Evolutionary conservation across 1,140 invertebrate species (phyloP).

Genomic region (Penaeus vannamei): DNA sequence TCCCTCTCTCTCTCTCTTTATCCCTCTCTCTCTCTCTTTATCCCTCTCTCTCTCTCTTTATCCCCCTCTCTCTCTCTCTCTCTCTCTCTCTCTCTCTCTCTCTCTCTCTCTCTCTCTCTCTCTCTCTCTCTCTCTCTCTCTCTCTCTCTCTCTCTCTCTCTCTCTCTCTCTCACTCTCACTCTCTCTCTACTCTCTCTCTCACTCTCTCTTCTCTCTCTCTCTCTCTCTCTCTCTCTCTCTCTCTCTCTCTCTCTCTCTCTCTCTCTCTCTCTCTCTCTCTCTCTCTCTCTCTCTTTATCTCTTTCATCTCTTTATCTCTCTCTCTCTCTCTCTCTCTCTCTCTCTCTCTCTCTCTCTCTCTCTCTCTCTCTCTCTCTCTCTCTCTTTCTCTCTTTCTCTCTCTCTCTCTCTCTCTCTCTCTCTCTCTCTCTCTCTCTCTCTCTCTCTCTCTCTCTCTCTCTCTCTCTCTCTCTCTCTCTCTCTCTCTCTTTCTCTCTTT

Average conservation of each 20-base stretch:
- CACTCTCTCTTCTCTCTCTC: not conserved
- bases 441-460: not conserved
- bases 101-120: not conserved
- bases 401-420: not conserved
- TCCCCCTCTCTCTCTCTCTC: conserved; percentile 10
- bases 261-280: conserved; percentile 8
- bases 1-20: conserved; percentile 3
- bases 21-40: not conserved
- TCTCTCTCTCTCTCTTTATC: not conserved
- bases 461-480: not conserved
- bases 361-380: conserved; percentile 8
- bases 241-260: not conserved
- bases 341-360: not conserved
- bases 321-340: not conserved
- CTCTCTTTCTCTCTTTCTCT: not conserved
- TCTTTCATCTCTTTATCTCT: not conserved
- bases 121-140: too few species aligned
- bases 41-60: not conserved
- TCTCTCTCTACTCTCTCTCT: not conserved
- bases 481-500: not conserved
- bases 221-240: not conserved
- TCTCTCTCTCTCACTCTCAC: not conserved
- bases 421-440: not conserved
- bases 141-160: too few species aligned
- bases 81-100: conserved; percentile 22